phyloP scores from a whole-genome alignment of 2,113 vertebrate genomes.

The Ptilonorhynchus violaceus region DNA sequence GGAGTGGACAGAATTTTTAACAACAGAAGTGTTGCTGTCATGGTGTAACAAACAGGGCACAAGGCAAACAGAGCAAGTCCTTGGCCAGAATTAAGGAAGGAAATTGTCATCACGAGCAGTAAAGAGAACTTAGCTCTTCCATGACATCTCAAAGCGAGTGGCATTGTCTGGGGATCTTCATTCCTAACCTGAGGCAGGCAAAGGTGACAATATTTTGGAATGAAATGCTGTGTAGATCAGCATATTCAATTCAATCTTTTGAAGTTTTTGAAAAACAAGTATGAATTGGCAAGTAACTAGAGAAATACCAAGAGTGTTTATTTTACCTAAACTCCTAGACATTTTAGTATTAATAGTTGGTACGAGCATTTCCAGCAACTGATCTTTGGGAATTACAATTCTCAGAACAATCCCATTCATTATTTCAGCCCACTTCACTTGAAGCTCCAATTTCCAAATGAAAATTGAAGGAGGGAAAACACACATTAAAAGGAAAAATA shows the following conservation, averaged over 20 bases:
- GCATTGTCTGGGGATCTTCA: background rate
- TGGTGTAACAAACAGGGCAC: background rate
- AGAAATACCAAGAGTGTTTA: constrained; percentile 22
- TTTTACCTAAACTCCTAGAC: constrained; percentile 8
- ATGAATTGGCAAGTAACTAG: background rate
- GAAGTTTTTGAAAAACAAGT: background rate
- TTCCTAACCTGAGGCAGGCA: background rate
- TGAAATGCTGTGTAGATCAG: background rate
- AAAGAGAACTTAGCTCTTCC: background rate
- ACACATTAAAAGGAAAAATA: constrained; percentile 46
- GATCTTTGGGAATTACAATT: constrained; percentile 20
- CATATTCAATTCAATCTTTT: background rate
- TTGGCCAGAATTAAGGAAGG: background rate
- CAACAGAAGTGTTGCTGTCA: background rate
- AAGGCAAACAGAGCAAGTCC: background rate
- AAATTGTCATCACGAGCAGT: accelerated
- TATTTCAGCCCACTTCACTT: constrained; percentile 36
- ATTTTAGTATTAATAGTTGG: constrained; percentile 20
- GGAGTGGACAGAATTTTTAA: background rate
- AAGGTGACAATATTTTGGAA: background rate
- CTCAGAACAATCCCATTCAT: constrained; percentile 45
- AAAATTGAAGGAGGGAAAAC: constrained; percentile 39
- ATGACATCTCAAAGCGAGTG: background rate
- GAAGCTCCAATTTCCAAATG: constrained; percentile 34
- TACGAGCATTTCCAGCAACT: constrained; percentile 13